Conservation (phyloP, 2,113 vertebrate genomes). For the Muntiacus reevesi region DNA sequence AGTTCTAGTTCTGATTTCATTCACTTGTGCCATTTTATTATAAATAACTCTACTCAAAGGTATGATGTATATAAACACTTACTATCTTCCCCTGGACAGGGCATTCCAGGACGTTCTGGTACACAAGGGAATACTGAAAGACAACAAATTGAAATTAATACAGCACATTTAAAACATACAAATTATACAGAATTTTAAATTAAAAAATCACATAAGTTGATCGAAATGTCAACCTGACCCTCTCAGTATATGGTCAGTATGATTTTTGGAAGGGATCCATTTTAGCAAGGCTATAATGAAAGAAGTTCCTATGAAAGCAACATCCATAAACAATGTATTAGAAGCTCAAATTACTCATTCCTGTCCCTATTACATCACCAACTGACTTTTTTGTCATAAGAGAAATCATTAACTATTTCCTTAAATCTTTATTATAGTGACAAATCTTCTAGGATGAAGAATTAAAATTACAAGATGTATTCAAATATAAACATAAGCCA, state of each 20-base stretch:
- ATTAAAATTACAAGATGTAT: conserved; percentile 26
- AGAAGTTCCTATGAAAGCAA: neutral
- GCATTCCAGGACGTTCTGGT: conserved; percentile 97
- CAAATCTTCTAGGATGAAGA: neutral
- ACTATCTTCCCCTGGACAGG: conserved; percentile 98
- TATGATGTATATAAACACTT: conserved; percentile 77
- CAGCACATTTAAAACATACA: conserved; percentile 21
- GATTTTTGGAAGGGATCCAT: neutral
- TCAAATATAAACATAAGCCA: neutral
- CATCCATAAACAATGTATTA: neutral
- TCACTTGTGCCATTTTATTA: neutral
- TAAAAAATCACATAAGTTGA: neutral
- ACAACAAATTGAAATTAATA: conserved; percentile 53
- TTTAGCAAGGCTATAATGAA: conserved; percentile 10
- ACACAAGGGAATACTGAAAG: conserved; percentile 95
- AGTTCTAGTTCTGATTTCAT: neutral
- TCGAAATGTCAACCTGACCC: neutral
- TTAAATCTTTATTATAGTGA: neutral
- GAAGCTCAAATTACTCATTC: neutral
- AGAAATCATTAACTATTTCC: neutral
- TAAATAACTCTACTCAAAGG: neutral
- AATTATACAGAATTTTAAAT: neutral
- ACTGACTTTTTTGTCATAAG: neutral
- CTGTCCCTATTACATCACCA: neutral
- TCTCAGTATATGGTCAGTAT: neutral